Base-by-base conservation (phyloP, 2,797 vertebrate species). In the Amblyraja radiata region DNA sequence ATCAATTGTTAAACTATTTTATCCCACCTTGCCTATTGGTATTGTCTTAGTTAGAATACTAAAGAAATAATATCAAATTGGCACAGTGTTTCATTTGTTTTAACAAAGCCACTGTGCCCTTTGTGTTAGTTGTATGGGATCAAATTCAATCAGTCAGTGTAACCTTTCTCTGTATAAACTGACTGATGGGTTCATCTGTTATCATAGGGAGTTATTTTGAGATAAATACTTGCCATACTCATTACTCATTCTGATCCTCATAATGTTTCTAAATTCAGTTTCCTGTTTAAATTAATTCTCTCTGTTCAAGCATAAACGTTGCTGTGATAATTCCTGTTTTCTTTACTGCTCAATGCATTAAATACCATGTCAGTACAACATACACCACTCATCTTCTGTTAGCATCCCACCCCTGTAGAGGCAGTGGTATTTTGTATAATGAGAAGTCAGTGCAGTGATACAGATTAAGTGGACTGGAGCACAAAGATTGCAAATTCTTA, bases 281-380 rank as follows among this genome's bases (percentile, higher is more conserved):
- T 1, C 10, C 23, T 25, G 7, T n/a, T 92, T 23, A 68, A 74
- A 74, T 92, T 23, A 91, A 39, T 11, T 73, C 39, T 54, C 71
- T 76, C 73, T 46, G 54, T 73, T 76, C 36, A 92, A 92, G 90
- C 90, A 76, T 92, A n/a, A 74, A 76, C 36, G 74, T 13, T n/a
- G 54, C 39, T 54, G 23, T 54, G 2, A 25, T 76, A 54, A 88
- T 74, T 76, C 71, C 90, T 92, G 90, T 6, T 6, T n/a, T 92
- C 21, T 61, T 92, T n/a, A 76, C 46, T 76, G 36, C 90, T 91
- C 10, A 54, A 36, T 32, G n/a, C 2, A 76, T 74, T 76, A 76
- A 76, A 76, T 9, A 63, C 28, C 54, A 32, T 32, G 11, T 92
- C 25, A 54, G 36, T 18, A 28, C 71, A 73, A 54, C 39, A 54